phyloP scores from a whole-genome alignment of 2,888 invertebrate genomes.

The Eilema sororculum region DNA sequence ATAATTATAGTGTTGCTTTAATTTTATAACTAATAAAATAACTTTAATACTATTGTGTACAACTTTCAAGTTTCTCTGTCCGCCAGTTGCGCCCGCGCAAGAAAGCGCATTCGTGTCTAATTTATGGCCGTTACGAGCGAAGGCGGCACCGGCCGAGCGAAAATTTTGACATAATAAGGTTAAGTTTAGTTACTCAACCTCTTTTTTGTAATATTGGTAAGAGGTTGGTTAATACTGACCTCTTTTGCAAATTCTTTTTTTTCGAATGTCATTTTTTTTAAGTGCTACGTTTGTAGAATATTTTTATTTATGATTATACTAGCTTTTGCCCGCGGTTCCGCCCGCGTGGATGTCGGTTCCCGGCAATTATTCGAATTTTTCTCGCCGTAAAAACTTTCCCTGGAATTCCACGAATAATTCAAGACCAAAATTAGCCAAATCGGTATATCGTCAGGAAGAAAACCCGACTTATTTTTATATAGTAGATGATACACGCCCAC shows the following conservation, averaged over 20 bases:
- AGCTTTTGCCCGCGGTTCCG: no score
- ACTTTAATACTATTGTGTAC: slow-evolving; percentile 32
- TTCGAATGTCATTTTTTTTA: neutral
- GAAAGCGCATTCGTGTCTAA: slow-evolving; percentile 45
- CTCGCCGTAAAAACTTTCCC: no score
- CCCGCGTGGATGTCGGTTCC: no score
- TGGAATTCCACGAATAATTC: no score
- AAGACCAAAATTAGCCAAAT: no score
- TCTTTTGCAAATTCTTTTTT: slow-evolving; percentile 1
- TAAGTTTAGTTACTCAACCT: slow-evolving; percentile 39
- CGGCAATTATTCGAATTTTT: no score
- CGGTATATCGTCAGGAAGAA: no score
- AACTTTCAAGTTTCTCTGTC: slow-evolving; percentile 49
- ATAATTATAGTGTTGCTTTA: slow-evolving; percentile 15
- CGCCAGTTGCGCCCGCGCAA: slow-evolving; percentile 26
- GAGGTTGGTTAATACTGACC: neutral
- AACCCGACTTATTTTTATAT: no score
- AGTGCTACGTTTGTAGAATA: neutral
- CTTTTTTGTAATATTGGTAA: slow-evolving; percentile 26
- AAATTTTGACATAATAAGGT: slow-evolving; percentile 46
- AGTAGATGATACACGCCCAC: no score
- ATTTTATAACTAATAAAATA: slow-evolving; percentile 51
- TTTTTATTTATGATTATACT: neutral
- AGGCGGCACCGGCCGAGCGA: slow-evolving; percentile 13
- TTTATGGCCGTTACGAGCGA: slow-evolving; percentile 37